Conservation (phyloP, 2,888 invertebrate species). For the Acleris cristana region DNA sequence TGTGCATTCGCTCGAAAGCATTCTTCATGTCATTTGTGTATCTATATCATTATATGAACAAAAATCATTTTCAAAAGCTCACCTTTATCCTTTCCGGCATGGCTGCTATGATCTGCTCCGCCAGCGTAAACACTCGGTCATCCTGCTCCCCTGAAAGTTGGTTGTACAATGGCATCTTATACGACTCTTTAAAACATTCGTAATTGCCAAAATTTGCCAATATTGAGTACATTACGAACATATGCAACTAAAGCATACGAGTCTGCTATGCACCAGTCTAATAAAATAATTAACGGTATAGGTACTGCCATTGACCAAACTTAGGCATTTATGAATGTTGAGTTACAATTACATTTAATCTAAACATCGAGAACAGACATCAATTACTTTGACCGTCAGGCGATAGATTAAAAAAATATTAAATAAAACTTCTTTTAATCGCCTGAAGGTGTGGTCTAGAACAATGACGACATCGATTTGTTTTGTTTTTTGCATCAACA, state of each 20-base stretch:
- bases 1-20: too few species aligned
- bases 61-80: conserved; percentile 39
- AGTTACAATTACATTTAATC: background rate
- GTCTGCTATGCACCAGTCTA: too few species aligned
- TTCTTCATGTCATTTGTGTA: too few species aligned
- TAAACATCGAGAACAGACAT: conserved; percentile 20
- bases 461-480: conserved; percentile 20
- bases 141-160: conserved; percentile 93
- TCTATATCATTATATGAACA: too few species aligned
- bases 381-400: conserved; percentile 9
- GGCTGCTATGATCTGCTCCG: conserved; percentile 99
- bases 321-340: background rate
- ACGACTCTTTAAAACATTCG: conserved; percentile 17
- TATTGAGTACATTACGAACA: too few species aligned
- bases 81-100: conserved; percentile 99
- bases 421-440: background rate
- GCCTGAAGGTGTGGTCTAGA: conserved; percentile 4
- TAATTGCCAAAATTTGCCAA: conserved; percentile 3
- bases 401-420: conserved; percentile 1
- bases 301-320: background rate
- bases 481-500: background rate
- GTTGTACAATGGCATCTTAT: conserved; percentile 61
- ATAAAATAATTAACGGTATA: background rate
- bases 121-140: conserved; percentile 95
- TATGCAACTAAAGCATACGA: too few species aligned